Base-by-base conservation (phyloP, 2,113 vertebrate species). In the Arvicanthis niloticus region DNA sequence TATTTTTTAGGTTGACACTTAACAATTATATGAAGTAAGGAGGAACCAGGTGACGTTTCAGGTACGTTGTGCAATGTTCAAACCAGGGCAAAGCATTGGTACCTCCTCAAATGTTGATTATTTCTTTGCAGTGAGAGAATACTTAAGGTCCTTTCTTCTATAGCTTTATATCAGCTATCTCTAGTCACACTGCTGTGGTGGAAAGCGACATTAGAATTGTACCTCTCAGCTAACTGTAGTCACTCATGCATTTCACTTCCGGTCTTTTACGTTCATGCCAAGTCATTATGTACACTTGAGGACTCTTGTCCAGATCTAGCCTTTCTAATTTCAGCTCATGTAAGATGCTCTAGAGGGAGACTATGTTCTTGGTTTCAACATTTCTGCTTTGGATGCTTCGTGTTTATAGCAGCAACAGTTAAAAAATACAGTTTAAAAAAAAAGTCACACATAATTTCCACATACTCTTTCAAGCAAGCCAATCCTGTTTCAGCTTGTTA, bases 381-480 rank as follows among this genome's bases (percentile, higher is more conserved):
- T 93, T 96, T 67, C 72, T 5, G 85, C 84, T 92, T 89, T 40
- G 31, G 51, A 26, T 72, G 60, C 67, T 37, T 21, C 1, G 5
- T 89, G 77, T 89, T 68, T 76, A 89, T n/a, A 93, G 75, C 81
- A 96, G 73, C 78, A 91, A 94, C 37, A 51, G 72, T 87, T 51
- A 5, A 65, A 51, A 68, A 29, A 62, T 3, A 26, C 11, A 67
- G 65, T 67, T 31, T 62, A 40, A 89, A 75, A 40, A 88, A 73
- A 91, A 89, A 96, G 87, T 93, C 93, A 93, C 95, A 96, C 92
- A 56, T 89, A 40, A 94, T 87, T 95, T 97, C 91, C 73, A 97
- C 82, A 96, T 45, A 85, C 89, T 88, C 62, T 96, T 96, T 89
- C 60, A 97, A 94, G 96, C 80, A 96, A 96, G 95, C 80, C 97